phyloP scores from a whole-genome alignment of 2,113 vertebrate species.

The Steatornis caripensis region DNA sequence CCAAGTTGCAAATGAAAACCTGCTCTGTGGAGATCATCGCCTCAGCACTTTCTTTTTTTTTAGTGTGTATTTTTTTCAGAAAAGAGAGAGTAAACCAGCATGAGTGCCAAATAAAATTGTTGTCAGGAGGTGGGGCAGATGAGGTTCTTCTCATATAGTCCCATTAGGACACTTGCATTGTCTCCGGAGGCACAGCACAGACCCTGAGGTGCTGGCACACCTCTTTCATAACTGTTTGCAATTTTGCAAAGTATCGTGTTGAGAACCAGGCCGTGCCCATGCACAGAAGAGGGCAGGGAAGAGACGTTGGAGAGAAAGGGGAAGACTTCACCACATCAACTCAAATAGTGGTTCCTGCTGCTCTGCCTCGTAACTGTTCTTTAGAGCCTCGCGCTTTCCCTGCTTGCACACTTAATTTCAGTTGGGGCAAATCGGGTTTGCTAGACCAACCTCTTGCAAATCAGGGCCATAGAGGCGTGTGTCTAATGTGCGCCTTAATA shows the following conservation, averaged over 20 bases:
- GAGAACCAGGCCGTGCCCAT: background rate
- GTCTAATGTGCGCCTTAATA: background rate
- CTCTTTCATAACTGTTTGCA: background rate
- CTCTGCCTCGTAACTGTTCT: background rate
- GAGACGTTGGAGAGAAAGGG: background rate
- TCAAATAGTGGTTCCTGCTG: background rate
- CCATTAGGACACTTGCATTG: background rate
- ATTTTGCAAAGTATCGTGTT: rapidly evolving
- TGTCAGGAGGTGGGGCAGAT: rapidly evolving
- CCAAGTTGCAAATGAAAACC: background rate
- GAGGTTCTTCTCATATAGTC: background rate
- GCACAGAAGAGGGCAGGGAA: background rate
- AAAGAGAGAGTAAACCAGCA: background rate
- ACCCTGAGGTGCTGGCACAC: background rate
- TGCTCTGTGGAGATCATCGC: background rate
- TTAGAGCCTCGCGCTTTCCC: background rate
- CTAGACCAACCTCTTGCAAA: background rate
- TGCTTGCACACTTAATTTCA: background rate
- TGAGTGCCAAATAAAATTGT: background rate
- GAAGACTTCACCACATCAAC: background rate
- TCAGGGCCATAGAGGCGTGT: background rate
- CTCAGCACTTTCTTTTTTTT: background rate
- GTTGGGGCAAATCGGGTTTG: background rate
- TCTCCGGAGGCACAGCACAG: background rate
- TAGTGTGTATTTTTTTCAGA: background rate